Evolutionary conservation across 2,888 invertebrate genomes (phyloP).

Genomic region (Metopia argyrocephala): DNA sequence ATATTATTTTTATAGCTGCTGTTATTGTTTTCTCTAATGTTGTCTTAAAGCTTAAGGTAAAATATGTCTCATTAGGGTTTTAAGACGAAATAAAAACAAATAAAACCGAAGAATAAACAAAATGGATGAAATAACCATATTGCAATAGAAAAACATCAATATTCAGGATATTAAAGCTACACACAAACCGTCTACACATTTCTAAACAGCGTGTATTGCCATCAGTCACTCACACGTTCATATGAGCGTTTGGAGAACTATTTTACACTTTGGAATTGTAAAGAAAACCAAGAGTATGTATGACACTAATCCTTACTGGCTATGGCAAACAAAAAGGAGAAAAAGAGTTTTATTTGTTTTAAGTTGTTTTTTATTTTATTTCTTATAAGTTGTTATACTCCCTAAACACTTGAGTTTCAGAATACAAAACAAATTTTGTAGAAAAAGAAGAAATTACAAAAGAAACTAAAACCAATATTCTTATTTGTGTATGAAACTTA

Average conservation of each 20-base stretch:
- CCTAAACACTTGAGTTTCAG: constrained; percentile 22
- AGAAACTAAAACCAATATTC: background rate
- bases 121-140: background rate
- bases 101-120: constrained; percentile 14
- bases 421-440: background rate
- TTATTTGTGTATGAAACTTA: constrained; percentile 33
- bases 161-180: no score
- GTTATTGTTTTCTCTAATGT: background rate
- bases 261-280: background rate
- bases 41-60: constrained; percentile 1
- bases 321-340: background rate
- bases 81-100: constrained; percentile 44
- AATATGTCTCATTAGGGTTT: constrained; percentile 43
- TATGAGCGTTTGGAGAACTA: background rate
- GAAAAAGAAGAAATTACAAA: background rate
- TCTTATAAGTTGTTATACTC: constrained; percentile 11
- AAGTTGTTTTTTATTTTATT: background rate
- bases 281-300: background rate
- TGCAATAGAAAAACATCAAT: background rate
- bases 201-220: background rate
- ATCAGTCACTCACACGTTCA: background rate
- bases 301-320: constrained; percentile 47
- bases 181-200: no score
- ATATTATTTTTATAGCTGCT: background rate
- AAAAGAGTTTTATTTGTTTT: constrained; percentile 13